Percentiles rank a stretch among this genome's conserved stretches.
Conservation (phyloP, 2,888 invertebrate genomes). For the Synergus umbraculus region DNA sequence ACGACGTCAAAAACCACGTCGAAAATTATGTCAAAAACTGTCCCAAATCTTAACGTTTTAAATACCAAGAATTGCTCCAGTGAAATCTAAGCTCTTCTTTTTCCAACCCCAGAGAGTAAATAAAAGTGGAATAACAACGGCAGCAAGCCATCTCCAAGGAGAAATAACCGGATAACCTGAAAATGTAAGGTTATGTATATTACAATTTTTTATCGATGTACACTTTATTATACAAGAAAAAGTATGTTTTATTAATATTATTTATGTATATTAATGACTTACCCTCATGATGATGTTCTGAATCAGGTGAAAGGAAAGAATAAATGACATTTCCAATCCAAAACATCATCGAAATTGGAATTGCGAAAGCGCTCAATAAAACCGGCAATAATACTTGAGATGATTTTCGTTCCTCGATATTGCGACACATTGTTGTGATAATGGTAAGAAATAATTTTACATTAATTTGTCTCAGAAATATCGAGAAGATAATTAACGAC, state of each 20-base stretch:
- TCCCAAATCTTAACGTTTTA: too few relatives aligned
- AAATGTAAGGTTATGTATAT: constrained; percentile 61
- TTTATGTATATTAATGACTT: constrained; percentile 23
- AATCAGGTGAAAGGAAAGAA: constrained; percentile 79
- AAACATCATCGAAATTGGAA: constrained; percentile 87
- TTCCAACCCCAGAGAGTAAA: constrained; percentile 84
- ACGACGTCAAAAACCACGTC: too few relatives aligned
- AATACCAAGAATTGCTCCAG: constrained; percentile 84
- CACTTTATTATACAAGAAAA: constrained; percentile 34
- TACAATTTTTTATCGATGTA: constrained; percentile 38
- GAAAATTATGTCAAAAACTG: too few relatives aligned
- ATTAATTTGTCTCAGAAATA: neutral
- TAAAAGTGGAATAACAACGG: constrained; percentile 83
- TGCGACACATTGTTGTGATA: constrained; percentile 6
- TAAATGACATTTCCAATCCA: constrained; percentile 87
- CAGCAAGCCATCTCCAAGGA: constrained; percentile 83
- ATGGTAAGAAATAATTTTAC: neutral
- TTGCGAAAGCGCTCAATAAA: constrained; percentile 83
- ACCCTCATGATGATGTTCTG: constrained; percentile 78
- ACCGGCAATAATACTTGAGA: constrained; percentile 79
- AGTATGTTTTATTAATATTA: neutral
- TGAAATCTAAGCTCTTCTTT: constrained; percentile 83
- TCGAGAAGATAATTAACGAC: neutral
- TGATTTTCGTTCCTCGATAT: constrained; percentile 6
- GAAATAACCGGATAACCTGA: constrained; percentile 81